These are phyloP conservation scores for Dione vanillae DNA, from an alignment of 2,888 invertebrate species.

Conservation along the genomic window DNA sequence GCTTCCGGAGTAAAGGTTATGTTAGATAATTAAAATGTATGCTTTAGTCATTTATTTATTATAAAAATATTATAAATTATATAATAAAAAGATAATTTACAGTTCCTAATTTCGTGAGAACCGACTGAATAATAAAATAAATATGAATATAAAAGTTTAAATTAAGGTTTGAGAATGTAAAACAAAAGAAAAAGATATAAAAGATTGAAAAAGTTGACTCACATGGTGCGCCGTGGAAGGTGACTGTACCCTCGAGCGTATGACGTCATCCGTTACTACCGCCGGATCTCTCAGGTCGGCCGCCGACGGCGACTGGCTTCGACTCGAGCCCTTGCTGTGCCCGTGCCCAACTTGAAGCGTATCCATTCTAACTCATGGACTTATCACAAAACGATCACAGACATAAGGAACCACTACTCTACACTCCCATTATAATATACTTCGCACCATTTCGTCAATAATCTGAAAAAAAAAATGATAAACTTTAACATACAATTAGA, in stretches of 20 bases:
- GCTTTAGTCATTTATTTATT: too few species aligned
- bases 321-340: conserved; percentile 85
- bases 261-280: conserved; percentile 75
- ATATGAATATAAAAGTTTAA: neutral
- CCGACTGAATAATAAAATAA: conserved; percentile 6
- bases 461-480: conserved; percentile 54
- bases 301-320: conserved; percentile 85
- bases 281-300: conserved; percentile 77
- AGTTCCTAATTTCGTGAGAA: neutral
- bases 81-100: neutral
- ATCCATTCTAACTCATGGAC: conserved; percentile 62
- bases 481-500: conserved; percentile 25
- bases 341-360: conserved; percentile 75
- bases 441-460: conserved; percentile 54
- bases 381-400: conserved; percentile 49
- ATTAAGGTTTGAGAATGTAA: neutral
- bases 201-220: conserved; percentile 46
- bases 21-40: neutral
- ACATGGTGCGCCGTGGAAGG: conserved; percentile 76
- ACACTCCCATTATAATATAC: conserved; percentile 44
- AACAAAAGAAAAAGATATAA: neutral
- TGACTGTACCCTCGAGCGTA: conserved; percentile 77
- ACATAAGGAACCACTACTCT: conserved; percentile 47
- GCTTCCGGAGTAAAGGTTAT: neutral
- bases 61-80: neutral